Evolutionary conservation across 2,797 vertebrate genomes (phyloP), one percentile per base, ranked within the genome.

Genomic region (Capromys pilorides): DNA sequence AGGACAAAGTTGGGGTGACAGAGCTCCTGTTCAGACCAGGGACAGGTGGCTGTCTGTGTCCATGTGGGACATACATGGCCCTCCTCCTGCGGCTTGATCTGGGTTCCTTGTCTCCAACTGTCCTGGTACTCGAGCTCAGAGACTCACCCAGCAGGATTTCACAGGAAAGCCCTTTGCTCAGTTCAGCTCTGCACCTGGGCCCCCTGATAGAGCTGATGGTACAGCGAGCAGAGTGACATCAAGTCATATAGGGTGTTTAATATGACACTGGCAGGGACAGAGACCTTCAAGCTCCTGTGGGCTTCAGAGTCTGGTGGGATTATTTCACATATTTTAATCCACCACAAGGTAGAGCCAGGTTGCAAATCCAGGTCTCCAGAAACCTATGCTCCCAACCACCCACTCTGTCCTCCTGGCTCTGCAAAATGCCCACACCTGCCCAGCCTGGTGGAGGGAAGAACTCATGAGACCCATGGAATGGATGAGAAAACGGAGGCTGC

Each of bases 221-320:
- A 1, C 22, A 5, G 2, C 0, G 41, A 4, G 0, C 14, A 2
- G 0, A 14, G 6, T 9, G 5, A 45, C 14, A 22, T 21, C 36
- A 31, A 9, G 21, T 12, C 71, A 0, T 0, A 0, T 2, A 0
- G 2, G 4, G 1, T 6, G 2, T 26, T 45, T 36, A n/a, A 21
- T 1, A 6, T 18, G 13, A 45, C 2, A 0, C 5, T 1, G 22
- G 21, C n/a, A 24, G 49, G 78, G 64, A 21, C 41, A 6, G 41
- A 36, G 2, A 1, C 6, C 8, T 16, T 71, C 28, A 10, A 54
- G 71, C 7, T 24, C 26, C 51, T 33, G 1, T 5, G 62, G 67
- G 4, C 5, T 24, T 13, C 84, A 24, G 41, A 18, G n/a, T 24
- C 22, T 18, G 16, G 22, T 62, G 18, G 1, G 11, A 22, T 73